phyloP scores from a whole-genome alignment of 2,797 vertebrate species.

The Gymnodraco acuticeps region DNA sequence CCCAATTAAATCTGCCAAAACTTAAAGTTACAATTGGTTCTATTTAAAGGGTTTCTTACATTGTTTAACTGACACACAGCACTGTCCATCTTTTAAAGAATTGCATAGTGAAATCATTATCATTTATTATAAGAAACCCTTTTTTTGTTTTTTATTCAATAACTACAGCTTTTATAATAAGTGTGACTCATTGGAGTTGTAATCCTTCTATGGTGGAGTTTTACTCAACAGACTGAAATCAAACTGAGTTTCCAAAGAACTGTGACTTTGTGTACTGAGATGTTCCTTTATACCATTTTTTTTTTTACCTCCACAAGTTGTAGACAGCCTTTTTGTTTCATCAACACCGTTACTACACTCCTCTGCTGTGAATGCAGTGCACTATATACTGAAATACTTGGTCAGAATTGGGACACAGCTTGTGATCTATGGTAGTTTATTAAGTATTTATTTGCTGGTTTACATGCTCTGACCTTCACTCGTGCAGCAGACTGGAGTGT shows the following conservation, averaged over 20 bases:
- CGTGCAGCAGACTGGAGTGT: neutral
- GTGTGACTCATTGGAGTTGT: neutral
- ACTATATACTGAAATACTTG: conserved; percentile 13
- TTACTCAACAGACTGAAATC: conserved; percentile 8
- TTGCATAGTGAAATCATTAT: neutral
- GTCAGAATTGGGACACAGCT: conserved; percentile 8
- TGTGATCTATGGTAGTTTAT: conserved; percentile 6
- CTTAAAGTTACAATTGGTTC: neutral
- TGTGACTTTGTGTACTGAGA: conserved; percentile 21
- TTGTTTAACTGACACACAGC: neutral
- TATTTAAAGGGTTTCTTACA: conserved; percentile 3
- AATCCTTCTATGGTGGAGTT: neutral
- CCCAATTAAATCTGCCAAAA: neutral
- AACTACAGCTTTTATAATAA: neutral
- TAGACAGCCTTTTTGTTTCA: neutral
- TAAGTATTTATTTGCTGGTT: conserved; percentile 44
- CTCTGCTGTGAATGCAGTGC: neutral
- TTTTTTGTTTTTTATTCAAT: neutral
- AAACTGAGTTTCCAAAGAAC: conserved; percentile 45
- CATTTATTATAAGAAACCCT: neutral
- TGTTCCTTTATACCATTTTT: neutral
- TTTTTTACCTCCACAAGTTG: conserved; percentile 1
- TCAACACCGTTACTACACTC: neutral
- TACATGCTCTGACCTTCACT: conserved; percentile 18
- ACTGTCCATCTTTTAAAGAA: neutral